Evolutionary conservation across 2,888 invertebrate genomes (phyloP).

Genomic region (Clivina fossor): DNA sequence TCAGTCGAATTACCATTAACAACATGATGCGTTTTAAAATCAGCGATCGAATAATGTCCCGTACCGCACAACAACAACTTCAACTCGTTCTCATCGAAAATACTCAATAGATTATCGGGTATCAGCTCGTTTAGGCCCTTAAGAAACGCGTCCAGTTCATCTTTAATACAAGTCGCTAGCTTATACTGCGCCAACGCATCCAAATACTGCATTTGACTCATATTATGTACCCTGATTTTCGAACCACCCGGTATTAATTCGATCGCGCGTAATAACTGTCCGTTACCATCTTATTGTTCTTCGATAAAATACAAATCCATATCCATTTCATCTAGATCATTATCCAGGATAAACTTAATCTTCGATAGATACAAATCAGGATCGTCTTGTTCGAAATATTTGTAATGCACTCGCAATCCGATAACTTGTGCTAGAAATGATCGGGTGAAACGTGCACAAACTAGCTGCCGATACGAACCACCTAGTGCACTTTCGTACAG

Average conservation of each 20-base stretch:
- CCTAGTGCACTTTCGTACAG: constrained; percentile 91
- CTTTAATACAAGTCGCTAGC: constrained; percentile 76
- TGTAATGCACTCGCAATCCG: constrained; percentile 89
- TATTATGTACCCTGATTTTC: constrained; percentile 72
- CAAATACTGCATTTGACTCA: constrained; percentile 78
- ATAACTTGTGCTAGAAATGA: constrained; percentile 94
- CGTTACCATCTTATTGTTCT: constrained; percentile 80
- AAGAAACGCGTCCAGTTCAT: constrained; percentile 85
- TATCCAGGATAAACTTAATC: constrained; percentile 88
- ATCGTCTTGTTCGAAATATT: constrained; percentile 96
- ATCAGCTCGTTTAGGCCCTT: constrained; percentile 89
- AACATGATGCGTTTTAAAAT: constrained; percentile 86
- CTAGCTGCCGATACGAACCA: constrained; percentile 83
- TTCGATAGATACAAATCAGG: constrained; percentile 92
- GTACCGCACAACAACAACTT: constrained; percentile 92
- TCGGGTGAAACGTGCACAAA: constrained; percentile 85
- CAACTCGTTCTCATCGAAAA: constrained; percentile 97
- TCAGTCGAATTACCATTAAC: constrained; percentile 79
- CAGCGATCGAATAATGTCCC: constrained; percentile 86
- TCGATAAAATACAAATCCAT: constrained; percentile 87
- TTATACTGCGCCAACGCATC: constrained; percentile 89
- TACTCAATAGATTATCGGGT: constrained; percentile 88
- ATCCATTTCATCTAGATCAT: constrained; percentile 77
- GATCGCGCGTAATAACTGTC: constrained; percentile 74
- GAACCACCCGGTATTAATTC: constrained; percentile 85